Conservation (phyloP, 2,113 vertebrate species). For the Anser brachyrhynchus region DNA sequence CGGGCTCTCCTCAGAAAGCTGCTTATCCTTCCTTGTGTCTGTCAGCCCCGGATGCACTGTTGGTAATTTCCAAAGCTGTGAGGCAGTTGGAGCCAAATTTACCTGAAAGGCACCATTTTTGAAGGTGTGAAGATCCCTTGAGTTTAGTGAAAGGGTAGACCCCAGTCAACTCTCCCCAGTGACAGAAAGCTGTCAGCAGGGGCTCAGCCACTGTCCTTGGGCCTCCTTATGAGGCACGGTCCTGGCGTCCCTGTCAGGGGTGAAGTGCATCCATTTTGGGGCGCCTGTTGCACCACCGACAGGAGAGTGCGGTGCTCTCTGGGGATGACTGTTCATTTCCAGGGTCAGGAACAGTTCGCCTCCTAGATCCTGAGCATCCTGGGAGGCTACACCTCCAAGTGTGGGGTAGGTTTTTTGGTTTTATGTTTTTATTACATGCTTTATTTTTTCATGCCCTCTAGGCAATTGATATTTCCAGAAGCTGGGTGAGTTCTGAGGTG, state of each 20-base stretch:
- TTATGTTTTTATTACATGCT: background rate
- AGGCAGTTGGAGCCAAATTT: background rate
- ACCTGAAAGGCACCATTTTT: background rate
- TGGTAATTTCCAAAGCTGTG: background rate
- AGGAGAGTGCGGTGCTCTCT: background rate
- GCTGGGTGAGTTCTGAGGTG: background rate
- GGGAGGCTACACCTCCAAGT: background rate
- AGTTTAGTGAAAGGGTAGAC: background rate
- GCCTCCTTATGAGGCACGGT: background rate
- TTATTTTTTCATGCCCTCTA: background rate
- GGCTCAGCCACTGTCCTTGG: background rate
- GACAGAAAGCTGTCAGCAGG: background rate
- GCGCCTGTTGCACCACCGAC: background rate
- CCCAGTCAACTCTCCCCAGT: background rate
- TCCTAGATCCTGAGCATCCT: background rate
- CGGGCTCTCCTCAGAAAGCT: background rate
- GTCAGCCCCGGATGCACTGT: accelerated
- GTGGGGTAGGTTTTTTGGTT: background rate
- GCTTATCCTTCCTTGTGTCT: background rate
- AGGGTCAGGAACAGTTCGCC: background rate
- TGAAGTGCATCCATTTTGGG: accelerated
- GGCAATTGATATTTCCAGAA: background rate
- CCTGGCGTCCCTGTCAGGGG: background rate
- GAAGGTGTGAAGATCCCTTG: background rate
- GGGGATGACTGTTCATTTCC: background rate